These are phyloP conservation scores for Noctua janthe DNA, from an alignment of 2,888 invertebrate genomes.

Conservation along the genomic window DNA sequence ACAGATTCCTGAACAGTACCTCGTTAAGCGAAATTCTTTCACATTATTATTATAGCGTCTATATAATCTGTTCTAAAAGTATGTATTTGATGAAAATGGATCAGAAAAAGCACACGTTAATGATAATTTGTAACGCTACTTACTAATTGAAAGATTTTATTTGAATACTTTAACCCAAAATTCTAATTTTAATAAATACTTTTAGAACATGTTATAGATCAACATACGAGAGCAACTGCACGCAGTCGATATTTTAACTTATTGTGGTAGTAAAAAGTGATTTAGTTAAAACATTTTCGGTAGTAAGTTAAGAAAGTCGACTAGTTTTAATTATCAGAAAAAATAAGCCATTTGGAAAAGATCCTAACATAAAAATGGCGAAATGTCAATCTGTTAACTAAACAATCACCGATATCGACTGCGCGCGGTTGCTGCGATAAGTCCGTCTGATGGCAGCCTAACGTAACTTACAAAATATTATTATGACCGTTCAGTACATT, in stretches of 20 bases:
- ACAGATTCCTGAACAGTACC: background rate
- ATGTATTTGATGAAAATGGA: background rate
- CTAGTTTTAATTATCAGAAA: too few relatives aligned
- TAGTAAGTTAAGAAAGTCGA: too few relatives aligned
- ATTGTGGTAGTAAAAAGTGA: too few relatives aligned
- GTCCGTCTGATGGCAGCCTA: too few relatives aligned
- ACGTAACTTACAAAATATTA: too few relatives aligned
- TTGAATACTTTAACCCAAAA: background rate
- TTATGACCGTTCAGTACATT: conserved; percentile 12
- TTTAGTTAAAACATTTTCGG: too few relatives aligned
- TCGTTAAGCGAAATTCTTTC: background rate
- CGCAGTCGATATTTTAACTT: too few relatives aligned
- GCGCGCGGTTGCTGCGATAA: too few relatives aligned
- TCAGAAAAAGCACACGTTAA: background rate
- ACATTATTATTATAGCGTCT: background rate
- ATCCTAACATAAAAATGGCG: too few relatives aligned
- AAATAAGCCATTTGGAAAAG: too few relatives aligned
- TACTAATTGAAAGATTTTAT: background rate
- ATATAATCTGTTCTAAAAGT: background rate
- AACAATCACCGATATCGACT: too few relatives aligned
- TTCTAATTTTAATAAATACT: background rate
- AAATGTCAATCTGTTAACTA: too few relatives aligned
- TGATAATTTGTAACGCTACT: background rate
- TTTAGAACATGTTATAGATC: background rate
- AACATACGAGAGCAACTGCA: conserved; percentile 15